Conservation (phyloP, 2,888 invertebrate genomes). For the Ypsolopha scabrella region DNA sequence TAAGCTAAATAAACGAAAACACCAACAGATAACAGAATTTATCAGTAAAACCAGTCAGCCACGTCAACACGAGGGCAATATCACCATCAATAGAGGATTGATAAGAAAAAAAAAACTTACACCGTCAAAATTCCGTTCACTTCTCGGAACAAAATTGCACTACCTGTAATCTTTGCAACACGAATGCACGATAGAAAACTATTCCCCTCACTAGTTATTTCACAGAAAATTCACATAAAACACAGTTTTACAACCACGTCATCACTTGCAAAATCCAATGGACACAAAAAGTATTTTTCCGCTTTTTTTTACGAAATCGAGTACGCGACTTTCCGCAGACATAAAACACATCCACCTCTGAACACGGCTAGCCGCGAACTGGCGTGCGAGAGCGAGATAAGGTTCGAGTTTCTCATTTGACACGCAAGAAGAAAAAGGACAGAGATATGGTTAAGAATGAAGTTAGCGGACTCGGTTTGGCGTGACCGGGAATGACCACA, state of each 20-base stretch:
- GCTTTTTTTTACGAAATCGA: conserved; percentile 57
- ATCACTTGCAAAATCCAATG: conserved; percentile 10
- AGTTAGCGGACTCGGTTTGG: conserved; percentile 37
- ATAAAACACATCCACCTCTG: conserved; percentile 20
- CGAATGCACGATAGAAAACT: conserved; percentile 27
- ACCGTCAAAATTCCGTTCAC: conserved; percentile 34
- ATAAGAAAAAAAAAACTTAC: conserved; percentile 43
- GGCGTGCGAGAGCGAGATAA: conserved; percentile 42
- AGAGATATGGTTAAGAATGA: conserved; percentile 25
- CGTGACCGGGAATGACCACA: conserved; percentile 59
- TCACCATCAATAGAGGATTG: conserved; percentile 14
- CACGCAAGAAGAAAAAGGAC: conserved; percentile 12
- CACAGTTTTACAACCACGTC: conserved; percentile 11
- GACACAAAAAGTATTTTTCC: conserved; percentile 29
- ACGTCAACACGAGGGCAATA: conserved; percentile 19
- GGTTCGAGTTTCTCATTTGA: conserved; percentile 30
- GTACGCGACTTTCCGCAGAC: conserved; percentile 23
- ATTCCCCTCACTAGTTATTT: conserved; percentile 1
- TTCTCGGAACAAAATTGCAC: conserved; percentile 23
- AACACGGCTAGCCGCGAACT: conserved; percentile 33
- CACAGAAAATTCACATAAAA: conserved; percentile 15
- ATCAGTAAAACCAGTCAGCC: conserved; percentile 24
- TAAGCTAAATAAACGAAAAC: too few relatives aligned
- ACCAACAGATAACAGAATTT: background rate
- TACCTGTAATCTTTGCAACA: conserved; percentile 42